Evolutionary conservation across 2,797 vertebrate genomes (phyloP).

Genomic region (Aulostomus chinensis): DNA sequence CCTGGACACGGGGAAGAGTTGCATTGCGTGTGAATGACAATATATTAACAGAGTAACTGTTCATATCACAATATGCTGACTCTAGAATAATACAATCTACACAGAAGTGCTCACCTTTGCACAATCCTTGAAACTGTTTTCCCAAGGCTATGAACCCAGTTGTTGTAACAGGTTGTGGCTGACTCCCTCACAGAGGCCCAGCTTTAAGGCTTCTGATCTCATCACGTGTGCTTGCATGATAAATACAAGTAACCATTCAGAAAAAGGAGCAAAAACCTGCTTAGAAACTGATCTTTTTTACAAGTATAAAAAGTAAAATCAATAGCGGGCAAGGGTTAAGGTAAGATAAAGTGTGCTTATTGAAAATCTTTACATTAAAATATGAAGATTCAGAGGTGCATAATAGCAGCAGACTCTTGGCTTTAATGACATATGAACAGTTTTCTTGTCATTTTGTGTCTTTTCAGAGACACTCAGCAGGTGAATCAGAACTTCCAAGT

Average conservation of each 20-base stretch:
- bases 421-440: background rate
- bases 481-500: background rate
- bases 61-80: background rate
- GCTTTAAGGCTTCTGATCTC: slow-evolving; percentile 59
- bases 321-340: too few relatives aligned
- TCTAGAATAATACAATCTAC: background rate
- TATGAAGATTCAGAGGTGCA: too few relatives aligned
- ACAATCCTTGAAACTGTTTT: slow-evolving; percentile 13
- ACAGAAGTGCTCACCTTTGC: slow-evolving; percentile 41
- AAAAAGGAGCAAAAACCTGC: background rate
- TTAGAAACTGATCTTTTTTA: background rate
- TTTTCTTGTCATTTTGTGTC: background rate
- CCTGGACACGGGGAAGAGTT: slow-evolving; percentile 34
- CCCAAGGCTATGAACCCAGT: slow-evolving; percentile 11
- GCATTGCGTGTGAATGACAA: slow-evolving; percentile 15
- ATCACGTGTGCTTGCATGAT: slow-evolving; percentile 44
- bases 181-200: slow-evolving; percentile 19
- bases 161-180: slow-evolving; percentile 15
- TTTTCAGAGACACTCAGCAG: background rate
- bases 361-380: background rate
- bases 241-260: slow-evolving; percentile 28
- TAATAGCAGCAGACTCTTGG: background rate
- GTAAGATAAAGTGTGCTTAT: background rate
- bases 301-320: too few relatives aligned
- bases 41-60: slow-evolving; percentile 15